Percentiles rank a stretch among this genome's conserved stretches.
These are phyloP conservation scores for Eretmochelys imbricata DNA, from an alignment of 2,113 vertebrate genomes.

Conservation along the genomic window DNA sequence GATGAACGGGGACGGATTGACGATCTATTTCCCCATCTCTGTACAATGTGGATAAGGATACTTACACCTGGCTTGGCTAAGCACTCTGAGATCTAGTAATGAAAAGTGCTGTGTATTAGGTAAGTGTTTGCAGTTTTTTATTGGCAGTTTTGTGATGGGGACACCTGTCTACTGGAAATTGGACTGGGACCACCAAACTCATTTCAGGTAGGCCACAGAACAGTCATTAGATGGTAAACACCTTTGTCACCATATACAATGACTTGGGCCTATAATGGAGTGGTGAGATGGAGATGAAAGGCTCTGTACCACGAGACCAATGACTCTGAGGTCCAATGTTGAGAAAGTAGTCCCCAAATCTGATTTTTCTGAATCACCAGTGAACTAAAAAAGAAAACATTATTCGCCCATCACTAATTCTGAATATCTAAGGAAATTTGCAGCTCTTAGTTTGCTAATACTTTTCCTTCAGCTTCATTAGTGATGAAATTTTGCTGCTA, in stretches of 20 bases:
- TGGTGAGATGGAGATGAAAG: background rate
- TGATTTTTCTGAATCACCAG: background rate
- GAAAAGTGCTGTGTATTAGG: too few relatives aligned
- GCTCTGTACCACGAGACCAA: background rate
- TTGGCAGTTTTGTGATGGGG: background rate
- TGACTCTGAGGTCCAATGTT: background rate
- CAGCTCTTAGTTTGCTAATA: constrained; percentile 27
- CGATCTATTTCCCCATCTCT: too few relatives aligned
- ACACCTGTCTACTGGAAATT: background rate
- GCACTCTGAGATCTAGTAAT: too few relatives aligned
- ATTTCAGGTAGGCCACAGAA: background rate
- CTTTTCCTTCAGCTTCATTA: constrained; percentile 27
- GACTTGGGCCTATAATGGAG: background rate
- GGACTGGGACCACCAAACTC: background rate
- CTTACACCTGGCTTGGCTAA: too few relatives aligned
- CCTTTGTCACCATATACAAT: background rate
- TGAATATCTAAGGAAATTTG: constrained; percentile 39
- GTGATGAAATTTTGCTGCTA: background rate
- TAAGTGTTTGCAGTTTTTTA: too few relatives aligned
- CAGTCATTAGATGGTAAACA: background rate
- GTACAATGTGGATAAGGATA: too few relatives aligned
- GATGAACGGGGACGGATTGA: too few relatives aligned
- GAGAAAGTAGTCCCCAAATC: background rate
- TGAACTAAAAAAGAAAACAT: background rate
- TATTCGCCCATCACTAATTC: constrained; percentile 20